Conservation (phyloP, 2,888 invertebrate species). For the Drosophila subsilvestris region DNA sequence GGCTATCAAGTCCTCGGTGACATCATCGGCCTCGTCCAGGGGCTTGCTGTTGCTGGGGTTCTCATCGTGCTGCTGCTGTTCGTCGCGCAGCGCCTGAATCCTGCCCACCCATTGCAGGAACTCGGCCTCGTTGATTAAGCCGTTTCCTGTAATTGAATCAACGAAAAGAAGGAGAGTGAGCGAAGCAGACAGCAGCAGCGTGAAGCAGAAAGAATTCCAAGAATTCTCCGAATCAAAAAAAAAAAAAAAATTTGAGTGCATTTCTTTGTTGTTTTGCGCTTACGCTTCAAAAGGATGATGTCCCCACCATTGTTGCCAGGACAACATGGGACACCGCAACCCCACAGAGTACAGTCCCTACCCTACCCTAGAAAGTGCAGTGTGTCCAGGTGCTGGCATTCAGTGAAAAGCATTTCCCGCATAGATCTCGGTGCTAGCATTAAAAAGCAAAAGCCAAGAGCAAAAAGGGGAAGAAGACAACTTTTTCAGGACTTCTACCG, state of each 20-base stretch:
- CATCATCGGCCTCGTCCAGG: slow-evolving; percentile 86
- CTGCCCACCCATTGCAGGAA: slow-evolving; percentile 91
- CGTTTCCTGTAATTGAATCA: slow-evolving; percentile 86
- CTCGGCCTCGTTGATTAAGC: slow-evolving; percentile 91
- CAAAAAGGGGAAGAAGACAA: slow-evolving; percentile 25
- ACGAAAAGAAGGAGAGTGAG: not conserved
- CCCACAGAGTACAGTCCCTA: slow-evolving; percentile 44
- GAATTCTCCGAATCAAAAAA: not conserved
- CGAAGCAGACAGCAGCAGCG: not conserved
- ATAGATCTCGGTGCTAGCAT: slow-evolving; percentile 29
- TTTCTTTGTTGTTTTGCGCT: slow-evolving; percentile 44
- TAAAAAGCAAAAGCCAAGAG: slow-evolving; percentile 14
- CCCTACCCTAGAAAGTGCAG: slow-evolving; percentile 44
- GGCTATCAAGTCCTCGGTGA: slow-evolving; percentile 91
- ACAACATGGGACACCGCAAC: slow-evolving; percentile 16
- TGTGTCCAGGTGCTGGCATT: slow-evolving; percentile 54
- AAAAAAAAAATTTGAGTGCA: slow-evolving; percentile 28
- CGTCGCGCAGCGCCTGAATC: slow-evolving; percentile 88
- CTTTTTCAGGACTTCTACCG: slow-evolving; percentile 23
- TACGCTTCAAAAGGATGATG: slow-evolving; percentile 56
- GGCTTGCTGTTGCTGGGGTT: slow-evolving; percentile 82
- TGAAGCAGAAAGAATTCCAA: not conserved
- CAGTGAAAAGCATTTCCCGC: slow-evolving; percentile 42
- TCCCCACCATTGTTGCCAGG: slow-evolving; percentile 34
- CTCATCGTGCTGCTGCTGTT: slow-evolving; percentile 83